A percentile compares a stretch with the other conserved stretches of the same genome.
Conservation (phyloP, 2,888 invertebrate species). For the Andrena minutula region DNA sequence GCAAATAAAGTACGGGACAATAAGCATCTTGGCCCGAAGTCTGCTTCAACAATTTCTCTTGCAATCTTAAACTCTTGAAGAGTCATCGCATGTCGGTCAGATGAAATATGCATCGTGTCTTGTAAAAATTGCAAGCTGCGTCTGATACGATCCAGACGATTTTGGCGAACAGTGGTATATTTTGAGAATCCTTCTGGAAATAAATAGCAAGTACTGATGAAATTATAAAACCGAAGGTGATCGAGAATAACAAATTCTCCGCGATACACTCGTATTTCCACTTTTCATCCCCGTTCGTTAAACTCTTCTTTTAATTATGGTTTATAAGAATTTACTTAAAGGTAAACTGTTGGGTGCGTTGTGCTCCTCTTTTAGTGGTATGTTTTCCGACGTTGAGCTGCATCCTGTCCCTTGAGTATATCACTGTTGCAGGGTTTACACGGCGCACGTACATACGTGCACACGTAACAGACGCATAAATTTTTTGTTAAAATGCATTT, state of each 20-base stretch:
- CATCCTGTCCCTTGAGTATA: not conserved
- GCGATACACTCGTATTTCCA: not conserved
- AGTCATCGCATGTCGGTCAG: not conserved
- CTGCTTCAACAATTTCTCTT: not conserved
- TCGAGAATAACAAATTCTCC: no score
- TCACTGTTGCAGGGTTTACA: not conserved
- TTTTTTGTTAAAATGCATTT: slow-evolving; percentile 47
- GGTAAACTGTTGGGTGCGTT: not conserved
- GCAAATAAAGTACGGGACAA: slow-evolving; percentile 1
- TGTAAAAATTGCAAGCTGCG: not conserved
- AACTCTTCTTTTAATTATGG: not conserved
- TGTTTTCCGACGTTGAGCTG: not conserved
- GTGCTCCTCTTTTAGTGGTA: not conserved
- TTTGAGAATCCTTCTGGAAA: not conserved
- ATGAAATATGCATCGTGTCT: not conserved
- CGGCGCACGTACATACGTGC: not conserved
- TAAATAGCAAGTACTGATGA: not conserved
- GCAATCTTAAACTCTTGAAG: not conserved
- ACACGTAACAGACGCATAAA: slow-evolving; percentile 40
- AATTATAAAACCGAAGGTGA: not conserved
- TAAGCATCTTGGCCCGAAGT: not conserved
- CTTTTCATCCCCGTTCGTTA: not conserved
- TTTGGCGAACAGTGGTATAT: not conserved
- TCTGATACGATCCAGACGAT: not conserved
- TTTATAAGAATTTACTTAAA: not conserved